These are phyloP conservation scores for Agrochola circellaris DNA, from an alignment of 2,888 invertebrate genomes.

Conservation along the genomic window DNA sequence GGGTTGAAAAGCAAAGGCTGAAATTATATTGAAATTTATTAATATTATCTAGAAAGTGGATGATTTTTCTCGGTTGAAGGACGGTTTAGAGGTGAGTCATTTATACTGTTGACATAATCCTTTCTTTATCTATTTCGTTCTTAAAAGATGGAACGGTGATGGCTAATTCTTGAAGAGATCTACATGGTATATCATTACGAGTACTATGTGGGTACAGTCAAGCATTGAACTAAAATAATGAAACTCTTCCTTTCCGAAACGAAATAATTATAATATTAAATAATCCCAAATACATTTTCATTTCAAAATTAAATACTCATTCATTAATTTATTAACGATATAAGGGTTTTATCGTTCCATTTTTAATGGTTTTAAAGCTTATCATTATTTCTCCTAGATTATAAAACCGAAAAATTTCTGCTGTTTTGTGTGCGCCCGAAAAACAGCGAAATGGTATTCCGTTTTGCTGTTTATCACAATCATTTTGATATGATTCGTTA, in stretches of 20 bases:
- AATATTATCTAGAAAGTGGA: not conserved
- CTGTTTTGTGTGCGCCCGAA: not conserved
- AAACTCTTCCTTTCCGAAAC: not conserved
- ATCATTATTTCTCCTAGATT: not conserved
- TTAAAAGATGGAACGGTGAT: no score
- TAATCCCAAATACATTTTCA: not conserved
- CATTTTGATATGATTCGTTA: not conserved
- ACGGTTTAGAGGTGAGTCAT: not conserved
- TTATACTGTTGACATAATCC: not conserved
- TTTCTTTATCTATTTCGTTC: not conserved
- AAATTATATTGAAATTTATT: not conserved
- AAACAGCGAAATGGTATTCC: no score
- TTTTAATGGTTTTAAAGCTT: not conserved
- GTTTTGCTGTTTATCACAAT: no score
- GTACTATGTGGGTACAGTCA: no score
- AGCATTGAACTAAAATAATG: not conserved
- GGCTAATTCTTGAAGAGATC: not conserved
- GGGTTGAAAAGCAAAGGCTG: not conserved
- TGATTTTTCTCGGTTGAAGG: not conserved
- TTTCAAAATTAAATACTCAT: not conserved
- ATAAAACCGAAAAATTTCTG: not conserved
- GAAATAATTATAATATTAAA: not conserved
- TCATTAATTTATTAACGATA: not conserved
- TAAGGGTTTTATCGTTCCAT: not conserved
- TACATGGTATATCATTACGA: not conserved